A percentile compares a stretch with the other conserved stretches of the same genome.
These are phyloP conservation scores for Clupea harengus DNA, from an alignment of 2,113 vertebrate species.

Conservation along the genomic window DNA sequence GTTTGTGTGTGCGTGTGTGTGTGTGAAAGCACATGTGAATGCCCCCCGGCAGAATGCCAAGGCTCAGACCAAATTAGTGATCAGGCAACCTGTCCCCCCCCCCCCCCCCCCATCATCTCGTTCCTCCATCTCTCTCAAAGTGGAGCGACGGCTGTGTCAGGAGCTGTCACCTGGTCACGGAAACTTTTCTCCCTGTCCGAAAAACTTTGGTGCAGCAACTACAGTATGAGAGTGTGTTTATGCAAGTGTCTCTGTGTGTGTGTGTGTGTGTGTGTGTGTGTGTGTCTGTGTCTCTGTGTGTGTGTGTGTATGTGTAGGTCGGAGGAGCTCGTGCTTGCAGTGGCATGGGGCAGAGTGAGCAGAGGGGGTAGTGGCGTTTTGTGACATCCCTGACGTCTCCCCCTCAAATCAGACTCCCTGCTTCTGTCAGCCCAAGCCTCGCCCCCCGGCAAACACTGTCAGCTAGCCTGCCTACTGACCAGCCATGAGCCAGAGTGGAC, in stretches of 20 bases:
- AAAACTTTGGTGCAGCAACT: conserved; percentile 79
- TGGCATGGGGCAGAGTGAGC: conserved; percentile 44
- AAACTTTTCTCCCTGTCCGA: conserved; percentile 84
- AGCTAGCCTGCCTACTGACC: conserved; percentile 71
- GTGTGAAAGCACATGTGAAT: conserved; percentile 54
- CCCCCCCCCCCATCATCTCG: conserved; percentile 11
- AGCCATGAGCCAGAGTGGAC: conserved; percentile 81
- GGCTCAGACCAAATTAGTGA: conserved; percentile 82
- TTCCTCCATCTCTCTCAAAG: conserved; percentile 27
- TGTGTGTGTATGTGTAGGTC: not conserved
- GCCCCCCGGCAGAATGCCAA: conserved; percentile 67
- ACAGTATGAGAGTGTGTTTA: too few relatives aligned
- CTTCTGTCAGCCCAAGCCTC: conserved; percentile 86
- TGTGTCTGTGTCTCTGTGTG: not conserved
- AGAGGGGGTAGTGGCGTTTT: conserved; percentile 79
- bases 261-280: not conserved
- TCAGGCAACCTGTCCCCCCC: conserved; percentile 65
- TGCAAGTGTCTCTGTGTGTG: not conserved
- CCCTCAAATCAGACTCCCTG: conserved; percentile 84
- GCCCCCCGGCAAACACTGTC: conserved; percentile 86
- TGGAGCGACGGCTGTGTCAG: conserved; percentile 76
- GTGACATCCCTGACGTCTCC: conserved; percentile 85
- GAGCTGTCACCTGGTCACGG: conserved; percentile 87
- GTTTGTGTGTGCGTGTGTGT: conserved; percentile 53
- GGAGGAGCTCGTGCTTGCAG: not conserved